A percentile compares a stretch with the other conserved stretches of the same genome.
These are phyloP conservation scores for Lithobius niger DNA, from an alignment of 1,140 invertebrate genomes.

Conservation along the genomic window DNA sequence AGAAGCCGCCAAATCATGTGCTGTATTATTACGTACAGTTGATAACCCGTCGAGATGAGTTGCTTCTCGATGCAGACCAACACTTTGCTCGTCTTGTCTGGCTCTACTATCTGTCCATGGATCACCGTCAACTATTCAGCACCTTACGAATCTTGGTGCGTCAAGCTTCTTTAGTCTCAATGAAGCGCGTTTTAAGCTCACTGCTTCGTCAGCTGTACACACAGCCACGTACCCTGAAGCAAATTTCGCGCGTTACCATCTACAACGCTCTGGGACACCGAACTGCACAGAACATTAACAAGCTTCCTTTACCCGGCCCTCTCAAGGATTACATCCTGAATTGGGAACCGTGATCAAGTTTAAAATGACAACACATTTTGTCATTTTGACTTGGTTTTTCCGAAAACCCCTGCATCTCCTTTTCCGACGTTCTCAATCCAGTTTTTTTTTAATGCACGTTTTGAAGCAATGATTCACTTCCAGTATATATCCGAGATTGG, in stretches of 20 bases:
- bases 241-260: constrained; percentile 48
- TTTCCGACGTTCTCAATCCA: no score
- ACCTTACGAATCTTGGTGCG: constrained; percentile 45
- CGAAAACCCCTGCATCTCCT: no score
- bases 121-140: constrained; percentile 45
- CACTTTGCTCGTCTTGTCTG: constrained; percentile 47
- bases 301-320: constrained; percentile 47
- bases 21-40: constrained; percentile 51
- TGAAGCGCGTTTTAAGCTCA: constrained; percentile 42
- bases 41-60: constrained; percentile 49
- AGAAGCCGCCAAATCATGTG: constrained; percentile 44
- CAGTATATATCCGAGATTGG: no score
- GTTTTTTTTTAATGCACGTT: no score
- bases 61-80: constrained; percentile 41
- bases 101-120: constrained; percentile 52
- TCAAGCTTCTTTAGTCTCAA: constrained; percentile 49
- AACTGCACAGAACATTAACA: constrained; percentile 46
- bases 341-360: constrained; percentile 43
- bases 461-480: no score
- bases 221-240: constrained; percentile 34
- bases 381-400: no score
- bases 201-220: constrained; percentile 45
- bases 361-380: no score
- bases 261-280: constrained; percentile 45
- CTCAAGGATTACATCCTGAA: constrained; percentile 55